Evolutionary conservation across 2,113 vertebrate species (phyloP), one percentile per base, ranked within the genome.

Genomic region (Onychorhynchus coronatus): DNA sequence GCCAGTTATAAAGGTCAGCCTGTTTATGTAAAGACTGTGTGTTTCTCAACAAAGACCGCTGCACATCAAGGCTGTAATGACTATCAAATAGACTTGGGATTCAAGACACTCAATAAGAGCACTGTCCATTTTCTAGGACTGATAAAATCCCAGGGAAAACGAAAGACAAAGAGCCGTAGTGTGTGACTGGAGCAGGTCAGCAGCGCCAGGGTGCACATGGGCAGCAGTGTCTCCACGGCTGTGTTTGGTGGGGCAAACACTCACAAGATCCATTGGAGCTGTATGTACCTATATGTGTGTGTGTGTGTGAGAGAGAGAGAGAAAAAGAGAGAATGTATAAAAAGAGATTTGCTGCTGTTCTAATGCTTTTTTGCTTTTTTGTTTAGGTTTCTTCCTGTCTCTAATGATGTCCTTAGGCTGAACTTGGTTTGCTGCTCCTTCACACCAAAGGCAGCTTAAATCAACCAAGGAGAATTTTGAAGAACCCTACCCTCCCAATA

Each of bases 341-440:
- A 46, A 37, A 63, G 33, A 50, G 7, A 42, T 33, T 68, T 82
- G 14, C 24, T 68, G 56, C 5, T 67, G 0, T 16, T 6, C 50
- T 95, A 70, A 93, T n/a, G 59, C 19, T 82, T 93, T 68, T 85
- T 68, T 83, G 37, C 49, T 85, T 84, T 76, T 89, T 21, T 75
- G 53, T 75, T 76, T 72, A 97, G 93, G 76, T 92, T 96, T 42
- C 50, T 58, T 75, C 47, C 63, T 63, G 68, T 18, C 18, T 33
- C 28, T 76, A 56, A 65, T 44, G 85, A 50, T 53, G 78, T 39
- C 62, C 47, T 63, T 33, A 62, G 33, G 27, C 74, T 68, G 44
- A 96, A n/a, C 21, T 35, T 79, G 74, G 61, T 84, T 76, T 91
- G 77, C 73, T 47, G 27, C 47, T 39, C 21, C 83, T 90, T 59